Base-by-base conservation (phyloP, 2,113 vertebrate genomes). In the Sminthopsis crassicaudata region DNA sequence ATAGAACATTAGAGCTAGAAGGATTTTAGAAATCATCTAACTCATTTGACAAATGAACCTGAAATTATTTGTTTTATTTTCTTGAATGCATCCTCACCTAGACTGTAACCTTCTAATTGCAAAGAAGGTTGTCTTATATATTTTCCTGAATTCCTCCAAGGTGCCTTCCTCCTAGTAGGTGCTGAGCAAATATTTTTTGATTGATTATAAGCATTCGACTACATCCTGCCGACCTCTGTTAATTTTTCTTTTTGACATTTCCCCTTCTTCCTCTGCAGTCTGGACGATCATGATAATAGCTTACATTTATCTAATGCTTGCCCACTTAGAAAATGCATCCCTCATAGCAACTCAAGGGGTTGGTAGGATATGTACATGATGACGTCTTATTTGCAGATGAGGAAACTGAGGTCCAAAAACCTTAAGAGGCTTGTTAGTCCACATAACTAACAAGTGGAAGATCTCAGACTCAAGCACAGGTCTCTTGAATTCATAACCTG, bases 191-290 rank as follows among this genome's bases (percentile, higher is more conserved):
- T 76, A 76, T 36, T 76, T 76, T 76, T 76, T 76, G 60, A 76
- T 76, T 90, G 42, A 46, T 90, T 50, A 46, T 90, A 90, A 90
- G 89, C 89, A 26, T 90, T 90, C 3, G 6, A 90, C 48, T 50
- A 90, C 26, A 90, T 90, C 48, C 89, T 90, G 89, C 89, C 8
- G 46, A 50, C 48, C 89, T 50, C 89, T 50, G 42, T 90, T 90
- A 46, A 90, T 46, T 48, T 90, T 48, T 50, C 46, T 90, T 90
- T n/a, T 25, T 90, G 48, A 90, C 46, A 48, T 90, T 90, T 90
- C 89, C 89, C 89, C 89, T 90, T 50, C 89, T 90, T 90, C 48
- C 89, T 50, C 89, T 46, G 89, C 26, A 90, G 89, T 50, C 89
- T 90, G 89, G 89, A 50, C 24, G 30, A n/a, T 76, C 36, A 8